These are phyloP conservation scores for Grus americana DNA, from an alignment of 2,113 vertebrate genomes.

Conservation along the genomic window DNA sequence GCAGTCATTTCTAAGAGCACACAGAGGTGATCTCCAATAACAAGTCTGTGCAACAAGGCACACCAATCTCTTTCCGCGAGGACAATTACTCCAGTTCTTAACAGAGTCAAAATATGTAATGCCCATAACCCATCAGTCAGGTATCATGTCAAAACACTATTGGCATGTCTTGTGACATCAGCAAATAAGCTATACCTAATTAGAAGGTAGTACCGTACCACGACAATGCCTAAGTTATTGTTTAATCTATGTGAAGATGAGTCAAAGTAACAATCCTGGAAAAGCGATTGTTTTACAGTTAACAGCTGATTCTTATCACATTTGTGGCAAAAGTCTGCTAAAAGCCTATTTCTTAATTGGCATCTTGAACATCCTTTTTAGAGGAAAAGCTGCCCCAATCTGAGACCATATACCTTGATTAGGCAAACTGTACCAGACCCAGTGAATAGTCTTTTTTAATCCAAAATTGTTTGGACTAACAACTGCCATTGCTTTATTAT, in stretches of 20 bases:
- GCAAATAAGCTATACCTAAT: neutral
- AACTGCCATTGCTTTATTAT: neutral
- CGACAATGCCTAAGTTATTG: neutral
- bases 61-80: neutral
- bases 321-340: slow-evolving; percentile 10
- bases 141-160: neutral
- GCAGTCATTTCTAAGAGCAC: neutral
- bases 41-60: neutral
- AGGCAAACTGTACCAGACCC: neutral
- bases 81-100: neutral
- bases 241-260: neutral
- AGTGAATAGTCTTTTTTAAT: neutral
- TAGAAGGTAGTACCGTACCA: neutral
- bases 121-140: neutral
- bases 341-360: neutral
- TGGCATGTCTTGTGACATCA: neutral
- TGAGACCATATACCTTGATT: neutral
- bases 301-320: neutral
- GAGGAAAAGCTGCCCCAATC: neutral
- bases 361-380: neutral
- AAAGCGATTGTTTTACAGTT: neutral
- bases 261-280: neutral
- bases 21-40: neutral
- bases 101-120: neutral
- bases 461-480: neutral